Conservation (phyloP, 2,888 invertebrate genomes). For the Folsomia candida region DNA sequence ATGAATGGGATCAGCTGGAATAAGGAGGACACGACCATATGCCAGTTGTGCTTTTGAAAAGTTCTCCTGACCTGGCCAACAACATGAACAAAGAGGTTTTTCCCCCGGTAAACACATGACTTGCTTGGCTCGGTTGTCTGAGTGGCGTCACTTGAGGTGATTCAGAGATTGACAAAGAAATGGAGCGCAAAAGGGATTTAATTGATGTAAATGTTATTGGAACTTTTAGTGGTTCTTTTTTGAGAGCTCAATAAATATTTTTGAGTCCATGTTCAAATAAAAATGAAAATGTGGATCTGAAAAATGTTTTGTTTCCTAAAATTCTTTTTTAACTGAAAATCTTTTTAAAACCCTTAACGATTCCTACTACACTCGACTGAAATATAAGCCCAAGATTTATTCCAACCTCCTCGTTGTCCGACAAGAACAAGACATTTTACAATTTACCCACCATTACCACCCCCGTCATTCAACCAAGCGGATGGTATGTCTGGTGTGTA, state of each 20-base stretch:
- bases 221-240: not conserved
- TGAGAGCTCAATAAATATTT: not conserved
- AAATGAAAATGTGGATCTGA: too few species aligned
- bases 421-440: not conserved
- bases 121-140: not conserved
- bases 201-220: not conserved
- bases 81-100: not conserved
- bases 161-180: not conserved
- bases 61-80: too few species aligned
- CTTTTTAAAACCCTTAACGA: too few species aligned
- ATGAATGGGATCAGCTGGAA: constrained; percentile 4
- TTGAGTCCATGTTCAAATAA: not conserved
- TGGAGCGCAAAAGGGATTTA: not conserved
- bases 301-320: too few species aligned
- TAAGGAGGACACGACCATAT: not conserved
- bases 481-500: too few species aligned
- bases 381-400: not conserved
- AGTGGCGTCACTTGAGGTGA: not conserved
- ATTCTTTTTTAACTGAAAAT: too few species aligned
- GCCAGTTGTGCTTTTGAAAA: not conserved
- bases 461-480: not conserved
- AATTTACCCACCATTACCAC: not conserved
- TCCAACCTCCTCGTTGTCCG: not conserved
- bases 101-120: not conserved
- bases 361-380: not conserved